Evolutionary conservation across 2,797 vertebrate species (phyloP).

Genomic region (Apogon talboti): DNA sequence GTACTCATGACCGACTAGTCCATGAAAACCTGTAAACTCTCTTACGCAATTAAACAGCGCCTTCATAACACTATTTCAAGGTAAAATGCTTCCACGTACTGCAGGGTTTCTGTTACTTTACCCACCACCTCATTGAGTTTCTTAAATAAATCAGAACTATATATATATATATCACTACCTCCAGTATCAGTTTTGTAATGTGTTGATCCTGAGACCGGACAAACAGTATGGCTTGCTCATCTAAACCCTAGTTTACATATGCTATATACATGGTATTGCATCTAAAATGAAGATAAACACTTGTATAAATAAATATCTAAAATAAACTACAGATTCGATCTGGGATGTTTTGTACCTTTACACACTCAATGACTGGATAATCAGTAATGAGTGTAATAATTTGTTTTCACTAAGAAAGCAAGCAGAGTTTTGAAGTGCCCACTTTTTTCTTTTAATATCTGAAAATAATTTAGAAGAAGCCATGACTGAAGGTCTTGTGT

Average conservation of each 20-base stretch:
- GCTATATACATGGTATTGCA: conserved; percentile 18
- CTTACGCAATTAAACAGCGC: neutral
- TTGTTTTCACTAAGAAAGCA: neutral
- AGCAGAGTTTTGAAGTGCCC: neutral
- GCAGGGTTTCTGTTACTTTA: conserved; percentile 7
- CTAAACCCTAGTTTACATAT: conserved; percentile 31
- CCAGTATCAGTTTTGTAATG: conserved; percentile 14
- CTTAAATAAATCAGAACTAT: conserved; percentile 2
- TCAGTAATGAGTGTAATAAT: neutral
- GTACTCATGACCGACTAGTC: neutral
- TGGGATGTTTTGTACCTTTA: neutral
- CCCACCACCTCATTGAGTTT: conserved; percentile 10
- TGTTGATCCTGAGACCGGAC: conserved; percentile 45
- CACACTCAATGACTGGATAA: neutral
- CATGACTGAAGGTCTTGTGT: conserved; percentile 2
- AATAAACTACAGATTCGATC: conserved; percentile 15
- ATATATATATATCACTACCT: neutral
- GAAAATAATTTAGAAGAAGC: conserved; percentile 7
- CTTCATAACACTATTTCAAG: neutral
- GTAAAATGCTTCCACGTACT: neutral
- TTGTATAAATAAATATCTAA: conserved; percentile 7
- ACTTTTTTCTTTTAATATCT: neutral
- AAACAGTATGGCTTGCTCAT: conserved; percentile 45
- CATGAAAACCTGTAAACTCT: neutral
- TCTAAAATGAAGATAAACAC: conserved; percentile 20